These are phyloP conservation scores for Poecilia picta DNA, from an alignment of 2,797 vertebrate species.

Conservation along the genomic window DNA sequence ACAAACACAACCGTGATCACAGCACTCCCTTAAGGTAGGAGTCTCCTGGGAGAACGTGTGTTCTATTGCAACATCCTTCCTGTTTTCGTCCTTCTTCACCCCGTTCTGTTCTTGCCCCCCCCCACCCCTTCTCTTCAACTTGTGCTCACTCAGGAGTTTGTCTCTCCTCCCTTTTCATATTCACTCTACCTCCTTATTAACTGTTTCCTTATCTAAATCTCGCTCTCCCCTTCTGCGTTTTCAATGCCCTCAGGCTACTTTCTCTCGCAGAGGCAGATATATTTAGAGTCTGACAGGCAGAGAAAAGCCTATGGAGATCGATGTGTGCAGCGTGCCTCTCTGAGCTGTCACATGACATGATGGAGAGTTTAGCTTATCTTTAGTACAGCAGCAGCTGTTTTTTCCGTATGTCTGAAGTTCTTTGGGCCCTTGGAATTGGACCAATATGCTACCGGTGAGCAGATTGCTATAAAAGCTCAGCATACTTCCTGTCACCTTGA, in stretches of 20 bases:
- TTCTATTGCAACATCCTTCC: slow-evolving; percentile 60
- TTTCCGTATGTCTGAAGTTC: slow-evolving; percentile 70
- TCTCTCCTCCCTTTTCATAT: slow-evolving; percentile 49
- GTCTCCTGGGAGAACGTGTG: slow-evolving; percentile 62
- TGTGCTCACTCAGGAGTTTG: slow-evolving; percentile 49
- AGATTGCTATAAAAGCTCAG: slow-evolving; percentile 65
- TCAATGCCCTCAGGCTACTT: slow-evolving; percentile 45
- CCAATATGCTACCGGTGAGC: slow-evolving; percentile 60
- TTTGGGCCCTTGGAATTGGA: slow-evolving; percentile 55
- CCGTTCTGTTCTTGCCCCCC: slow-evolving; percentile 4
- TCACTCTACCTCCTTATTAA: slow-evolving; percentile 41
- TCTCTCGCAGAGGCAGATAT: slow-evolving; percentile 53
- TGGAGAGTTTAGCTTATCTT: slow-evolving; percentile 75
- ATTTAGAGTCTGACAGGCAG: slow-evolving; percentile 62
- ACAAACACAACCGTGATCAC: slow-evolving; percentile 56
- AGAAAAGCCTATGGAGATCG: slow-evolving; percentile 69
- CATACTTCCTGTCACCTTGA: slow-evolving; percentile 58
- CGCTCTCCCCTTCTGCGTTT: slow-evolving; percentile 17
- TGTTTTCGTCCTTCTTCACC: slow-evolving; percentile 34
- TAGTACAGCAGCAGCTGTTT: slow-evolving; percentile 63
- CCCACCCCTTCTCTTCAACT: slow-evolving; percentile 17
- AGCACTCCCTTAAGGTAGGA: slow-evolving; percentile 59
- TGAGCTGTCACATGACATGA: slow-evolving; percentile 68
- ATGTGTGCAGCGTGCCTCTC: slow-evolving; percentile 64
- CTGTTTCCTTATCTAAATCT: slow-evolving; percentile 30